Percentiles rank a stretch among this genome's conserved stretches.
These are phyloP conservation scores for Trematocara unimaculatum DNA, from an alignment of 2,113 vertebrate species.

Conservation along the genomic window DNA sequence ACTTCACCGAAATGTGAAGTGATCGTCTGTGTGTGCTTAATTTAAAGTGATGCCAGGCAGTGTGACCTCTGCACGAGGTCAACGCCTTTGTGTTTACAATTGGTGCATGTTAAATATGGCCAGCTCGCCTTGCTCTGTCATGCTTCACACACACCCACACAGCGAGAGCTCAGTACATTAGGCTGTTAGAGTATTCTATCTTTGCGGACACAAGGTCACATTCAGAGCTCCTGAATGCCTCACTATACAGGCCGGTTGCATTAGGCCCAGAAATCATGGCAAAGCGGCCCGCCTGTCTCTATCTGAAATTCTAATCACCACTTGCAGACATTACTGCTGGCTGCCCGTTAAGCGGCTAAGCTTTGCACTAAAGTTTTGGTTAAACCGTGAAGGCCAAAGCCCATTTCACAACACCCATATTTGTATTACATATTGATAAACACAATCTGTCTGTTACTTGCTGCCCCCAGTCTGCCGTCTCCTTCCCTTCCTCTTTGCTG, in stretches of 20 bases:
- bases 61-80: background rate
- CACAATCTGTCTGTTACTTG: slow-evolving; percentile 32
- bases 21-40: background rate
- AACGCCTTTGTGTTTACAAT: background rate
- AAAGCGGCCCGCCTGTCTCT: slow-evolving; percentile 11
- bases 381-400: slow-evolving; percentile 47
- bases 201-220: slow-evolving; percentile 53
- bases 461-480: background rate
- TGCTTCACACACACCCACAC: background rate
- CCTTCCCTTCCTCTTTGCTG: background rate
- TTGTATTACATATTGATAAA: slow-evolving; percentile 61
- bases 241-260: slow-evolving; percentile 42
- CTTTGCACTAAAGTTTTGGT: slow-evolving; percentile 55
- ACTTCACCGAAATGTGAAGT: slow-evolving; percentile 4
- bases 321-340: slow-evolving; percentile 47
- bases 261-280: slow-evolving; percentile 40
- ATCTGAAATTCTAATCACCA: slow-evolving; percentile 67
- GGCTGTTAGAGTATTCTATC: slow-evolving; percentile 22
- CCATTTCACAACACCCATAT: slow-evolving; percentile 32
- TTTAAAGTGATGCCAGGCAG: slow-evolving; percentile 3
- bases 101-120: background rate
- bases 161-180: background rate
- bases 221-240: slow-evolving; percentile 48
- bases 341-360: slow-evolving; percentile 19
- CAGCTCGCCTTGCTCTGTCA: slow-evolving; percentile 8